Evolutionary conservation across 2,113 vertebrate species (phyloP).

Genomic region (Triplophysa rosa): DNA sequence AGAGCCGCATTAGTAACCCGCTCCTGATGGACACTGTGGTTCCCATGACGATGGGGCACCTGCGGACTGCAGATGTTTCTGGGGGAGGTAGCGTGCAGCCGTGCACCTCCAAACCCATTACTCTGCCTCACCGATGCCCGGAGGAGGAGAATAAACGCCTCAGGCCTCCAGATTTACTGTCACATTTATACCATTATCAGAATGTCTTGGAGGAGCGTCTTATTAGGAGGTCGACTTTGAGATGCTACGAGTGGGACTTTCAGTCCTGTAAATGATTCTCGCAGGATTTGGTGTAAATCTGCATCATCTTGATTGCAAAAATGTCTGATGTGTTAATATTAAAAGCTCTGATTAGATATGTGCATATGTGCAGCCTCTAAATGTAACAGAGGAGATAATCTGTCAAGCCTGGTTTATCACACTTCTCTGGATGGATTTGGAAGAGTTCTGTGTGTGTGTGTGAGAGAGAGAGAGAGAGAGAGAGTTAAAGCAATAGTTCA

Average conservation of each 20-base stretch:
- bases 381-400: slow-evolving; percentile 23
- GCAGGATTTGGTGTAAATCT: slow-evolving; percentile 7
- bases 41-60: slow-evolving; percentile 18
- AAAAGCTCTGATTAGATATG: background rate
- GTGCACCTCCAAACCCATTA: slow-evolving; percentile 11
- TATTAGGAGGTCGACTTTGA: background rate
- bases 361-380: background rate
- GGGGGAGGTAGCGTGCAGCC: slow-evolving; percentile 3
- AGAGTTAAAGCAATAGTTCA: slow-evolving; percentile 12
- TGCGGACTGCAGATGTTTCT: slow-evolving; percentile 30
- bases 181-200: background rate
- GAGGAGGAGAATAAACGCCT: slow-evolving; percentile 6
- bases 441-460: background rate
- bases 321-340: slow-evolving; percentile 8
- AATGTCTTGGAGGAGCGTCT: background rate
- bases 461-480: background rate
- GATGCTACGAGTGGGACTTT: background rate
- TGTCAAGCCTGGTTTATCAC: slow-evolving; percentile 43
- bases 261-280: background rate
- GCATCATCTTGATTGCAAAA: background rate
- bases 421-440: slow-evolving; percentile 40
- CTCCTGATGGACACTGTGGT: background rate
- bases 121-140: slow-evolving; percentile 6
- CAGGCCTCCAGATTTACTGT: background rate
- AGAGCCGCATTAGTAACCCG: background rate